Conservation (phyloP, 2,888 invertebrate species). For the Ectropis crepuscularia region DNA sequence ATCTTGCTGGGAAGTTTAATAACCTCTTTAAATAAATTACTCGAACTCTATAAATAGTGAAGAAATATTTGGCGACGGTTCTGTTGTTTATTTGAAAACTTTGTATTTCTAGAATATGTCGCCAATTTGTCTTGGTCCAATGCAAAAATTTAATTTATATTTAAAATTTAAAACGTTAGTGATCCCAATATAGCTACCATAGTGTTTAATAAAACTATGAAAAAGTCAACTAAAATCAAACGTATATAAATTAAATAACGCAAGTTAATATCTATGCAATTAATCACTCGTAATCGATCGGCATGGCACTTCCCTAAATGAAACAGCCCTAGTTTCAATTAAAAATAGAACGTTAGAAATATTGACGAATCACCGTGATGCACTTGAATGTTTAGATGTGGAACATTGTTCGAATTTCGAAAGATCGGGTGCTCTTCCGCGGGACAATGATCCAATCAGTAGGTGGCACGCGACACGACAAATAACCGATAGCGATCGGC, state of each 20-base stretch:
- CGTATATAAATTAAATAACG: constrained; percentile 39
- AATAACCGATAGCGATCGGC: constrained; percentile 68
- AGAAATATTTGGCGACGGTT: constrained; percentile 16
- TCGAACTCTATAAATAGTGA: constrained; percentile 12
- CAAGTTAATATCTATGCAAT: constrained; percentile 52
- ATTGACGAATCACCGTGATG: constrained; percentile 73
- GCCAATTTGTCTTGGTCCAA: constrained; percentile 9
- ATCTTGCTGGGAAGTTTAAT: constrained; percentile 17
- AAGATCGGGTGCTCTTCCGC: constrained; percentile 48
- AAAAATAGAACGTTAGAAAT: constrained; percentile 70
- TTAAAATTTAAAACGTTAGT: too few species aligned
- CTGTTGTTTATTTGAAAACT: constrained; percentile 18
- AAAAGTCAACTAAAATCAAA: constrained; percentile 10
- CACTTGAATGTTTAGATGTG: constrained; percentile 19
- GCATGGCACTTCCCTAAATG: constrained; percentile 57
- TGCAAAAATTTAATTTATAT: background rate
- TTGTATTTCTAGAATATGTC: background rate
- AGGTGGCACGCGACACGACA: constrained; percentile 67
- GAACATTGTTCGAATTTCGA: constrained; percentile 28
- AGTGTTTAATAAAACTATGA: background rate
- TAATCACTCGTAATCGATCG: constrained; percentile 64
- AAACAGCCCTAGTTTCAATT: constrained; percentile 59
- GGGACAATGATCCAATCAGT: constrained; percentile 68
- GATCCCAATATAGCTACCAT: too few species aligned
- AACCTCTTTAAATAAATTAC: constrained; percentile 20